Evolutionary conservation across 2,888 invertebrate genomes (phyloP), one percentile per base, ranked within the genome.

Genomic region (Drosophila yooni): DNA sequence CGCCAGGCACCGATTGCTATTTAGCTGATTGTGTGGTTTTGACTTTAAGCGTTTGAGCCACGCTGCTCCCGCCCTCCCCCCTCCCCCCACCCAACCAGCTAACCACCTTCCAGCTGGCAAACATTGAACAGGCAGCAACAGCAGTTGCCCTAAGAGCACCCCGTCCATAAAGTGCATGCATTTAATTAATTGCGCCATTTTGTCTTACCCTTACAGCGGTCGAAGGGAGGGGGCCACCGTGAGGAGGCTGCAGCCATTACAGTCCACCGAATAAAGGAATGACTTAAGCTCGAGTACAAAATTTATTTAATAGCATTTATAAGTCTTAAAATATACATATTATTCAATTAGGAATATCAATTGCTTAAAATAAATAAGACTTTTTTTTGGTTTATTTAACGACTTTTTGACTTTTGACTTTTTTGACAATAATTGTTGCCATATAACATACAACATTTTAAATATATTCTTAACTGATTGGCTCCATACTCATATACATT

Each of bases 1-100:
- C 50, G 58, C 58, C 73, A 68, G 70, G 53, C 88, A 73, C 66
- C 88, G 70, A 86, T 76, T 84, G 87, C 89, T 86, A 84, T 84
- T 84, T 84, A 84, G 84, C 89, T 84, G 84, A 84, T 84, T 84
- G 87, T 84, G 84, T 86, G 89, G 84, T 84, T 84, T 88, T 79
- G 76, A 71, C 83, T 83, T 83, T 74, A 81, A 88, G 56, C 76
- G 68, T 71, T 71, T 83, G 68, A 76, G 68, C 38, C 56, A 38
- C n/a, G 7, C 18, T 10, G 6, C 6, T 13, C 10, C 2, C 25
- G 1, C 2, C 6, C 25, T 18, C 29, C 8, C 3, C 27, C n/a
- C 3, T 57, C 53, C 58, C 18, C 29, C 11, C 40, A 13, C 29
- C 6, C 6, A 46, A 46, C 8, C 25, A 8, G 3, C 15, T 25